Conservation (phyloP, 2,113 vertebrate species). For the Alligator mississippiensis region DNA sequence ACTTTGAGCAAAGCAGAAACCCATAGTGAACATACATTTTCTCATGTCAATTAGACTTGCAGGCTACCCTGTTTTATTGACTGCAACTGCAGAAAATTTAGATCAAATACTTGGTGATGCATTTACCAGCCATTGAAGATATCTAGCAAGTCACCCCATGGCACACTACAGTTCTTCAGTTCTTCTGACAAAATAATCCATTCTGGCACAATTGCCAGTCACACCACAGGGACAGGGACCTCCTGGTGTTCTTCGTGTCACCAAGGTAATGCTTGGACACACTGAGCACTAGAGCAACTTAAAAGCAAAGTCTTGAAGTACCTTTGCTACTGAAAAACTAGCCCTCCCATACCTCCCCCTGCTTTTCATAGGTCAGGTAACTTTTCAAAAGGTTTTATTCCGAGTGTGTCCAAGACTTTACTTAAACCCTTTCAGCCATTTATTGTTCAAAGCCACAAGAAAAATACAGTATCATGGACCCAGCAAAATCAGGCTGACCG, state of each 20-base stretch:
- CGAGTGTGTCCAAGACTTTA: background rate
- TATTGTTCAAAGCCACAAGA: background rate
- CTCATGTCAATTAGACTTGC: constrained; percentile 6
- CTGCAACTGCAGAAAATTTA: background rate
- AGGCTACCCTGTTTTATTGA: constrained; percentile 17
- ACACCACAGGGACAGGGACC: background rate
- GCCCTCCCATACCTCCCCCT: too few species aligned
- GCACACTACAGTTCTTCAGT: background rate
- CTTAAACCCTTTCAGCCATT: background rate
- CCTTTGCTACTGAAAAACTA: background rate
- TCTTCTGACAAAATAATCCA: background rate
- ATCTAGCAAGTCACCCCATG: background rate
- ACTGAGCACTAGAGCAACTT: fast-evolving
- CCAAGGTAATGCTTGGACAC: background rate
- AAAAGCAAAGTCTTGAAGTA: background rate
- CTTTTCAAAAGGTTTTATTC: background rate
- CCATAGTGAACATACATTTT: constrained; percentile 4
- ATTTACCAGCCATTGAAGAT: constrained; percentile 24
- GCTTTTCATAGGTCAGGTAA: background rate
- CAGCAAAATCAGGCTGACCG: background rate
- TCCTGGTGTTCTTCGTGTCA: background rate
- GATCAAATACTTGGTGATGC: constrained; percentile 4
- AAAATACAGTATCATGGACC: background rate
- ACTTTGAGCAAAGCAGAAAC: background rate
- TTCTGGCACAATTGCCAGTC: background rate